Evolutionary conservation across 2,888 invertebrate genomes (phyloP).

Genomic region (Neuroscelio doddi): DNA sequence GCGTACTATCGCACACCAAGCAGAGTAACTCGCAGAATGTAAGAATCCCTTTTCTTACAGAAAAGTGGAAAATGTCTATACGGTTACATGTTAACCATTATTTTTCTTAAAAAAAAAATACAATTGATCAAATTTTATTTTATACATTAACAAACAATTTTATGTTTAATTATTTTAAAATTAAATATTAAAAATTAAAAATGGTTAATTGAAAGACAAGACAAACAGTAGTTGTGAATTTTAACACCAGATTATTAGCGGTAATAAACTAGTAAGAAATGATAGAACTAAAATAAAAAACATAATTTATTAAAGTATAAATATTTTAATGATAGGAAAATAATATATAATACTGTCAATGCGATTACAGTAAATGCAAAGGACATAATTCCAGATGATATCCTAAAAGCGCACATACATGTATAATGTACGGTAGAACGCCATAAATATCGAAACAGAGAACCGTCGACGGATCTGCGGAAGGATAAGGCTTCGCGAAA

Average conservation of each 20-base stretch:
- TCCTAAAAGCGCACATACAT: slow-evolving; percentile 8
- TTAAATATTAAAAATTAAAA: too few relatives aligned
- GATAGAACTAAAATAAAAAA: neutral
- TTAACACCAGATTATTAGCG: too few relatives aligned
- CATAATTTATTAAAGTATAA: neutral
- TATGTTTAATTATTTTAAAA: too few relatives aligned
- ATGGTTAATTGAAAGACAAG: too few relatives aligned
- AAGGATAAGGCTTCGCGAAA: slow-evolving; percentile 53
- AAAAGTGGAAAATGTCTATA: too few relatives aligned
- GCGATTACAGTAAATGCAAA: neutral
- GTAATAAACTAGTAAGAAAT: too few relatives aligned
- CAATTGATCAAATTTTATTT: too few relatives aligned
- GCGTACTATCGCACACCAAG: slow-evolving; percentile 33
- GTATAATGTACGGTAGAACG: slow-evolving; percentile 49
- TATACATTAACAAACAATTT: too few relatives aligned
- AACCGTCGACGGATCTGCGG: slow-evolving; percentile 58
- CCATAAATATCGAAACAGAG: slow-evolving; percentile 64
- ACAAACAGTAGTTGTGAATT: too few relatives aligned
- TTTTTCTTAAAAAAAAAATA: too few relatives aligned
- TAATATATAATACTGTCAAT: neutral
- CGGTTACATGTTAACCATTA: too few relatives aligned
- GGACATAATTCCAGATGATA: slow-evolving; percentile 14
- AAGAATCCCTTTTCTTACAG: slow-evolving; percentile 14
- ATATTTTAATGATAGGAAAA: neutral
- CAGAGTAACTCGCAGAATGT: slow-evolving; percentile 26